Conservation (phyloP, 1,140 invertebrate genomes). For the Drosophila ogumai region DNA sequence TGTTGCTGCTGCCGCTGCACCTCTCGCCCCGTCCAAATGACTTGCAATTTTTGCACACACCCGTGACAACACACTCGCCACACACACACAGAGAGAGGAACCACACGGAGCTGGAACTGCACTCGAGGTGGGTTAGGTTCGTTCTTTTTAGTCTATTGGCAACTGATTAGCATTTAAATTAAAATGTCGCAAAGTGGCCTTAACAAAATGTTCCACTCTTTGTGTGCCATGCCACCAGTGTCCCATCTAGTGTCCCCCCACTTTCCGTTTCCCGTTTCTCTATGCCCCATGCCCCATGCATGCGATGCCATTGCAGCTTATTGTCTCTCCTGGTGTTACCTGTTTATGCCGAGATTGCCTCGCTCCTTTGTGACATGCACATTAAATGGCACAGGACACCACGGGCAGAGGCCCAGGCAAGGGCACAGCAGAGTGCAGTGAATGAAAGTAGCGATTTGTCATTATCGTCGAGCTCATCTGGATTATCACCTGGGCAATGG, state of each 20-base stretch:
- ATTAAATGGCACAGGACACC: constrained; percentile 27
- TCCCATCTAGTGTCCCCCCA: constrained; percentile 4
- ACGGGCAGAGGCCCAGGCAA: background rate
- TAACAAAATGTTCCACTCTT: constrained; percentile 74
- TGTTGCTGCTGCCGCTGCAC: constrained; percentile 22
- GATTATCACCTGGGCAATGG: constrained; percentile 1
- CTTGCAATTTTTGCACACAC: constrained; percentile 56
- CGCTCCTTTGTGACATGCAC: constrained; percentile 56
- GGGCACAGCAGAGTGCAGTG: background rate
- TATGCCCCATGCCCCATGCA: background rate
- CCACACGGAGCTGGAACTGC: constrained; percentile 14
- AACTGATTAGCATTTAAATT: constrained; percentile 83
- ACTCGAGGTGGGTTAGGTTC: constrained; percentile 54
- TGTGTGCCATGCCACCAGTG: constrained; percentile 21
- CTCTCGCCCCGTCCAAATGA: constrained; percentile 37
- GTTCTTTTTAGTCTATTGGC: constrained; percentile 77
- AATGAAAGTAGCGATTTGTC: constrained; percentile 30
- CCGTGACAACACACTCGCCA: constrained; percentile 15
- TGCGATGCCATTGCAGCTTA: constrained; percentile 59
- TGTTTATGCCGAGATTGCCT: constrained; percentile 74
- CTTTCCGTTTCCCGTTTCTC: background rate
- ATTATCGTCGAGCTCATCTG: constrained; percentile 17
- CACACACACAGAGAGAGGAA: background rate
- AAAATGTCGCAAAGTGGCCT: constrained; percentile 82
- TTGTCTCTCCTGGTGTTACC: constrained; percentile 65